phyloP scores from a whole-genome alignment of 2,888 invertebrate species.

The Euspilapteryx auroguttella region DNA sequence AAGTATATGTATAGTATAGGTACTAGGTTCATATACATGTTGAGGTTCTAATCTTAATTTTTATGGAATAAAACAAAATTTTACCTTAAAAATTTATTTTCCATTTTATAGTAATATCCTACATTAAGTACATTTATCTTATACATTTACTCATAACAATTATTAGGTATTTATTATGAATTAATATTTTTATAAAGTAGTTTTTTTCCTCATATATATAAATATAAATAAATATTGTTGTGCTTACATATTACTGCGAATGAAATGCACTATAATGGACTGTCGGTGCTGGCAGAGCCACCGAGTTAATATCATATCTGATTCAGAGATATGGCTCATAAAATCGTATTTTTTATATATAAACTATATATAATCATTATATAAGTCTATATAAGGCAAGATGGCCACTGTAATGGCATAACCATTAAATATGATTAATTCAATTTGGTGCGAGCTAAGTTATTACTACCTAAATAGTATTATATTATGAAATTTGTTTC shows the following conservation, averaged over 20 bases:
- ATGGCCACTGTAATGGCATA: conserved; percentile 51
- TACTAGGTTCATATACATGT: no score
- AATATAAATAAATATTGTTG: conserved; percentile 31
- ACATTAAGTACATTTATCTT: conserved; percentile 48
- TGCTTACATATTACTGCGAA: conserved; percentile 45
- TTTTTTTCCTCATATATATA: conserved; percentile 17
- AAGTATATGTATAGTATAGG: no score
- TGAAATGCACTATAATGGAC: conserved; percentile 56
- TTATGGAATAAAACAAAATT: no score
- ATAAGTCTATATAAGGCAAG: conserved; percentile 37
- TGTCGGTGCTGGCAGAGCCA: conserved; percentile 16
- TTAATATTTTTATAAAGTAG: conserved; percentile 20
- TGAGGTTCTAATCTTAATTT: no score
- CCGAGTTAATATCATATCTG: conserved; percentile 4
- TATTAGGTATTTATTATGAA: conserved; percentile 52
- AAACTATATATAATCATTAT: conserved; percentile 10
- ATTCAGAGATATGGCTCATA: conserved; percentile 3
- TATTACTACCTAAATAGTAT: conserved; percentile 31
- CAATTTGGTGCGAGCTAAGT: conserved; percentile 26
- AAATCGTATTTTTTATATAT: conserved; percentile 1
- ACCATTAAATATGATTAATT: conserved; percentile 1
- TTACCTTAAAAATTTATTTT: conserved; percentile 52
- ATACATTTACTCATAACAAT: conserved; percentile 46
- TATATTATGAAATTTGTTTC: no score
- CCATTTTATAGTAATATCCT: conserved; percentile 46